These are phyloP conservation scores for Megalops cyprinoides DNA, from an alignment of 2,797 vertebrate genomes.

Conservation along the genomic window DNA sequence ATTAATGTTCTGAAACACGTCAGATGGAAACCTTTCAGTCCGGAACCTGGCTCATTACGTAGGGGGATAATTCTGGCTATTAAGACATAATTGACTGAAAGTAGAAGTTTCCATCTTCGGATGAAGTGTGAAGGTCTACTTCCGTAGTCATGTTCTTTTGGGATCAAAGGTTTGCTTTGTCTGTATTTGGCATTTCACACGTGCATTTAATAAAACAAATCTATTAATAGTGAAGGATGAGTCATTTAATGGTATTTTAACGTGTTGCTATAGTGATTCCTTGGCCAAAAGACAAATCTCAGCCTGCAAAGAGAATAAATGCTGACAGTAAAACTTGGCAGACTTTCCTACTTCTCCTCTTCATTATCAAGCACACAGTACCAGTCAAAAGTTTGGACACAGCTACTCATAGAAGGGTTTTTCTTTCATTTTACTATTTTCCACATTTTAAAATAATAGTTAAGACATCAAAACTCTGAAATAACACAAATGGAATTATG, in stretches of 20 bases:
- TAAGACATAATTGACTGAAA: constrained; percentile 36
- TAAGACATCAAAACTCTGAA: too few species aligned
- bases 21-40: constrained; percentile 43
- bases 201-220: constrained; percentile 48
- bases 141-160: constrained; percentile 37
- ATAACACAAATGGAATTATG: too few species aligned
- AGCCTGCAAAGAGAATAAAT: constrained; percentile 20
- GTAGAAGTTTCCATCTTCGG: background rate
- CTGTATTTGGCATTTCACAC: constrained; percentile 42
- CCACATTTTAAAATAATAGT: too few species aligned
- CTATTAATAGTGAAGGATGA: constrained; percentile 67
- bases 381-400: background rate
- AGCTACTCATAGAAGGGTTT: too few species aligned
- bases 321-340: constrained; percentile 16
- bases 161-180: constrained; percentile 44
- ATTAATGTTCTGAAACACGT: constrained; percentile 39
- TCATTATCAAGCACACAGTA: background rate
- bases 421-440: too few species aligned
- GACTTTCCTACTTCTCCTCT: too few species aligned
- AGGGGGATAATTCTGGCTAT: constrained; percentile 46
- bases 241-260: constrained; percentile 63
- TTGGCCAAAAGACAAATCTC: constrained; percentile 48
- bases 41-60: constrained; percentile 26
- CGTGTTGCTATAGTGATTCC: constrained; percentile 63
- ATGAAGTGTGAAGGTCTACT: constrained; percentile 19